A percentile compares a stretch with the other conserved stretches of the same genome.
phyloP scores from a whole-genome alignment of 2,888 invertebrate genomes.

The Lepas anatifera region DNA sequence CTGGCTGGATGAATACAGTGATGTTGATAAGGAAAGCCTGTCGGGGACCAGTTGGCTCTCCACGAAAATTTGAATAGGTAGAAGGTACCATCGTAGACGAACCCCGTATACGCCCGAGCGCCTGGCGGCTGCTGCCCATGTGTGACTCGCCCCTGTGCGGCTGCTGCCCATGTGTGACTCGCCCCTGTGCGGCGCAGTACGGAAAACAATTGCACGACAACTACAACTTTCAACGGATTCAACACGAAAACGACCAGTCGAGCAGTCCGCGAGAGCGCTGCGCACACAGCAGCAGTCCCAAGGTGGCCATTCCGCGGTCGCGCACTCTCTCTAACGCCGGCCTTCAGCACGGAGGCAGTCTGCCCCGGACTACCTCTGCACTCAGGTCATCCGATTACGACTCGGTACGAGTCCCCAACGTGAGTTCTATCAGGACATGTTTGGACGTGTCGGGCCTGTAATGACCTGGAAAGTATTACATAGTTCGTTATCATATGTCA shows the following conservation, averaged over 20 bases:
- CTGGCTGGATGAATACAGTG: no score
- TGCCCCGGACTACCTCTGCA: not conserved
- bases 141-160: not conserved
- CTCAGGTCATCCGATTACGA: not conserved
- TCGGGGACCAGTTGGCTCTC: no score
- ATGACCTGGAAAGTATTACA: no score
- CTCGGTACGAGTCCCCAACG: slow-evolving; percentile 3
- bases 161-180: not conserved
- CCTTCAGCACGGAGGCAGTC: not conserved
- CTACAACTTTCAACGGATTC: slow-evolving; percentile 34
- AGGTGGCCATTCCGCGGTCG: not conserved
- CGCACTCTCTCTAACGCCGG: slow-evolving; percentile 2
- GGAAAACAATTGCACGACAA: slow-evolving; percentile 48
- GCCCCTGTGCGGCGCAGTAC: slow-evolving; percentile 37
- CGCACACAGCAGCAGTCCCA: not conserved
- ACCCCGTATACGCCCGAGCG: no score
- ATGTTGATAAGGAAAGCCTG: no score
- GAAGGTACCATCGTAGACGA: no score
- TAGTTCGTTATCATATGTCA: no score
- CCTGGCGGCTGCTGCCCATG: not conserved
- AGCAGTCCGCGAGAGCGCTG: slow-evolving; percentile 28
- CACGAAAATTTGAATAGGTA: no score
- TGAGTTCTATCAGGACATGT: no score
- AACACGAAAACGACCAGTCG: slow-evolving; percentile 45
- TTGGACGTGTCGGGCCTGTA: no score